Evolutionary conservation across 2,888 invertebrate genomes (phyloP), one percentile per base, ranked within the genome.

Genomic region (Nebria salina): DNA sequence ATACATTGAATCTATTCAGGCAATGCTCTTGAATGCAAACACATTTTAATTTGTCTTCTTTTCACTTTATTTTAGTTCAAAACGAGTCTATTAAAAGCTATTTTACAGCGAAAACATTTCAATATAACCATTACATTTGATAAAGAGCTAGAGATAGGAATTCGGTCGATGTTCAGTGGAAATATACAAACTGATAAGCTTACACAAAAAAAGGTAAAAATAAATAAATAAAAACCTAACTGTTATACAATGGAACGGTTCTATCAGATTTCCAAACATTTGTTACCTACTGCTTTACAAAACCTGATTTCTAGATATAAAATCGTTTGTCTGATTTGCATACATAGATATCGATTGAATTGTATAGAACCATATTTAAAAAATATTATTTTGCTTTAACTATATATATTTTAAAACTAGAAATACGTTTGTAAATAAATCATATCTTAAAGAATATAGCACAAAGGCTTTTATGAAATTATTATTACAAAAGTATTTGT

Each of bases 61-160:
- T 70, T 70, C 1, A 20, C 2, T 68, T 34, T 68, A n/a, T 25
- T n/a, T 70, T 70, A 20, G 34, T 34, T 70, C 11, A 5, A 70
- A 70, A 4, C 20, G 20, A 34, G 26, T 70, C 70, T 70, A 70
- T 70, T 70, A 70, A 70, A 26, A 20, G 20, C 70, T 34, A 34
- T 70, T 70, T 11, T 70, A 20, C 26, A 73, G 73, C 20, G 15
- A 65, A 11, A 25, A 11, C 75, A 25, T 54, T 75, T 75, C n/a
- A 25, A 75, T 54, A 43, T 20, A 75, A 15, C 25, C 75, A 75
- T 75, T 65, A 20, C 54, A 54, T 64, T 64, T 54, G 75, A 75
- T 75, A 75, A 75, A 75, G 43, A 15, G 70, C 11, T 26, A 26
- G 70, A 25, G 15, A 15, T 25, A 70, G 70, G 70, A 20, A 70